Evolutionary conservation across 1,140 invertebrate species (phyloP).

Genomic region (Teleopsis dalmanni): DNA sequence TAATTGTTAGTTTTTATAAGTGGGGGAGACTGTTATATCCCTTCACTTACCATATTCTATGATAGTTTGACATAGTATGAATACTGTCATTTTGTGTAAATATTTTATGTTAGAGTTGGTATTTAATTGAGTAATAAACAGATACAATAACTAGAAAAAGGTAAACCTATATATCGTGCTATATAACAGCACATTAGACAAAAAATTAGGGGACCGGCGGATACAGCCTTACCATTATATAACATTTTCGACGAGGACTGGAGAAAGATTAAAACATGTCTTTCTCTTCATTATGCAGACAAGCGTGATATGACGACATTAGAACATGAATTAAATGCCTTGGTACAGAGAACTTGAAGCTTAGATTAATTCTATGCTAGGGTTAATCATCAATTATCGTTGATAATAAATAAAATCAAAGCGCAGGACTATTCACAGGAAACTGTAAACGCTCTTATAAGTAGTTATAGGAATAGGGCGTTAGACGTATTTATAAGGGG

Average conservation of each 20-base stretch:
- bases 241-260: background rate
- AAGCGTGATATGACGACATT: slow-evolving; percentile 7
- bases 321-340: background rate
- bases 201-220: background rate
- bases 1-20: too few species aligned
- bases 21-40: too few species aligned
- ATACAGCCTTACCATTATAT: slow-evolving; percentile 1
- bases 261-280: background rate
- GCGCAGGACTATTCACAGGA: background rate
- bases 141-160: too few species aligned
- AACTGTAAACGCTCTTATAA: background rate
- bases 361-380: background rate
- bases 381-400: background rate
- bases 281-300: slow-evolving; percentile 9
- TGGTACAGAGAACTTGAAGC: background rate
- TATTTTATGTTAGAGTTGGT: too few species aligned
- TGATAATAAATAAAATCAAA: background rate
- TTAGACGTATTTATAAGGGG: background rate
- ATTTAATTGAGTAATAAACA: too few species aligned
- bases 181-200: background rate
- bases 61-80: too few species aligned
- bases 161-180: background rate
- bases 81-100: too few species aligned
- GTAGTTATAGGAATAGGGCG: too few species aligned
- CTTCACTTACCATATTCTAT: too few species aligned